Conservation (phyloP, 2,888 invertebrate genomes). For the Morpho deidamia region DNA sequence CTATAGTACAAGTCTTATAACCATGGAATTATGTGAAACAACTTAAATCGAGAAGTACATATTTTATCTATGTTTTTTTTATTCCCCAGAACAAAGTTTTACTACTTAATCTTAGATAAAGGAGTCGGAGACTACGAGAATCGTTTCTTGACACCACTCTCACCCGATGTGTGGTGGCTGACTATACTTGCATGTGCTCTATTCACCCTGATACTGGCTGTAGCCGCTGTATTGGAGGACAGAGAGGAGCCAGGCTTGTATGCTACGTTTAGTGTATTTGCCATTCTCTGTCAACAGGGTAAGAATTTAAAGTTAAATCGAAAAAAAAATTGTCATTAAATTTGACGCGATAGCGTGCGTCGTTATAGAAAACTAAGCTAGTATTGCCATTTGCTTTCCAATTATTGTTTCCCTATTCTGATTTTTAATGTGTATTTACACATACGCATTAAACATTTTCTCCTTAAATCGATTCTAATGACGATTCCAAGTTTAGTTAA, state of each 20-base stretch:
- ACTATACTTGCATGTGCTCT: constrained; percentile 38
- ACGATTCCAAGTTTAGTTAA: no score
- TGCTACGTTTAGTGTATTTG: constrained; percentile 57
- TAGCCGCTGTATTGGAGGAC: constrained; percentile 46
- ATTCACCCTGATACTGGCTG: constrained; percentile 51
- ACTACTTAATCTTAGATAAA: constrained; percentile 56
- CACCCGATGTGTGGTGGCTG: constrained; percentile 60
- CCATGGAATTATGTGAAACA: no score
- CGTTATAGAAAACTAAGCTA: no score
- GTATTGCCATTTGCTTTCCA: no score
- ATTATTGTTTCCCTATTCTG: no score
- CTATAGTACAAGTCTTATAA: no score
- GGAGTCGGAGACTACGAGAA: constrained; percentile 63
- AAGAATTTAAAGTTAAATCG: background rate
- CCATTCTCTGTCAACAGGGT: constrained; percentile 65
- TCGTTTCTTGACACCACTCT: constrained; percentile 68
- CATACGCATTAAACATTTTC: no score
- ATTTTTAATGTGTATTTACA: no score
- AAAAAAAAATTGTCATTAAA: no score
- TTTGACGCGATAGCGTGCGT: no score
- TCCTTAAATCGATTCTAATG: no score
- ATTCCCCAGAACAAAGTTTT: constrained; percentile 55
- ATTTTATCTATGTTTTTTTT: background rate
- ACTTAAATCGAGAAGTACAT: no score
- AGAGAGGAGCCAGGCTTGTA: constrained; percentile 41